Evolutionary conservation across 2,113 vertebrate species (phyloP).

Genomic region (Prolemur simus): DNA sequence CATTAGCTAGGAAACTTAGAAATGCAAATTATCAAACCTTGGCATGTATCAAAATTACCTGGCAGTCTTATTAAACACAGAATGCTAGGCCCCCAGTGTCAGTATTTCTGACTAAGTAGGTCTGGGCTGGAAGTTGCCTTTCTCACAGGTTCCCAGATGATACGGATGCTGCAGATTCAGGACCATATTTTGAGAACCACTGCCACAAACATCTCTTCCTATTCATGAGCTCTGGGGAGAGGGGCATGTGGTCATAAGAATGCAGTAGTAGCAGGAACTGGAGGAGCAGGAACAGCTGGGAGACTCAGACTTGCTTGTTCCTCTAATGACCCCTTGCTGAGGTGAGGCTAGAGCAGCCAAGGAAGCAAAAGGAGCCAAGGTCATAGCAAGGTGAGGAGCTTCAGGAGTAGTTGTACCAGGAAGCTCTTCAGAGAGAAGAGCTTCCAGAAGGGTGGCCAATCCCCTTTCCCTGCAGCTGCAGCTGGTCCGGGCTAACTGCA

Average conservation of each 20-base stretch:
- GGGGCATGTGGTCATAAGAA: neutral
- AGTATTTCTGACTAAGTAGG: neutral
- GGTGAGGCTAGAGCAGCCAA: neutral
- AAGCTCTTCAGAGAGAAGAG: neutral
- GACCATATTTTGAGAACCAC: neutral
- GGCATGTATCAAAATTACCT: neutral
- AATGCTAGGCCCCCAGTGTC: neutral
- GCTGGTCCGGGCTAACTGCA: neutral
- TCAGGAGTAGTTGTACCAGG: neutral
- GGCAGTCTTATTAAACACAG: neutral
- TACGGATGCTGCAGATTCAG: neutral
- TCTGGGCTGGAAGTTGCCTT: neutral
- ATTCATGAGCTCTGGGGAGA: neutral
- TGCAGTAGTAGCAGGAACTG: neutral
- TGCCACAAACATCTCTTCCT: neutral
- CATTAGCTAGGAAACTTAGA: neutral
- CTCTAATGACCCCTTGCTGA: neutral
- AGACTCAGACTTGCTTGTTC: neutral
- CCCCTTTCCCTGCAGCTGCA: neutral
- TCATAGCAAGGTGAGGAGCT: neutral
- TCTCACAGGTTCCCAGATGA: neutral
- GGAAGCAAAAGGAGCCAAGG: neutral
- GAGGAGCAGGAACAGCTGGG: neutral
- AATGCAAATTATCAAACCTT: constrained; percentile 24
- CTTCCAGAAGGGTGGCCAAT: neutral